Base-by-base conservation (phyloP, 2,113 vertebrate genomes). In the Ardeotis arabs region DNA sequence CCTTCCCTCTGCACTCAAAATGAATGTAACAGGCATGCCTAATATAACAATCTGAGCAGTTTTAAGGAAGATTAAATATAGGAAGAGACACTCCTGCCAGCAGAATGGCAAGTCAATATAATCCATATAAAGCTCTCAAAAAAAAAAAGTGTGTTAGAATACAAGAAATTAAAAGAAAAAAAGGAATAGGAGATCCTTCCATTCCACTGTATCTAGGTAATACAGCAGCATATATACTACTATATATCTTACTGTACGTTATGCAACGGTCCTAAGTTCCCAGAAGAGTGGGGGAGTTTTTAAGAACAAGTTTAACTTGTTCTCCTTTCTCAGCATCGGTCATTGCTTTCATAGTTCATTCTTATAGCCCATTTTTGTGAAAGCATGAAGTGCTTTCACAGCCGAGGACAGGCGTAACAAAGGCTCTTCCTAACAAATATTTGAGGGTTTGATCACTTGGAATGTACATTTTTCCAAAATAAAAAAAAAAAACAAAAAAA, bases 41-140 rank as follows among this genome's bases (percentile, higher is more conserved):
- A 79, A 75, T 45, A 15, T 2, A 62, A 52, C 14, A 52, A 89
- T 76, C 68, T 44, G n/a, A 78, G 52, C 69, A 55, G 73, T 44
- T 92, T 91, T 86, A 89, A 79, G 84, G 87, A 87, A 93, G 87
- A 94, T 91, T 87, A 94, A 85, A 90, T 87, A 87, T 87, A 87
- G 79, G 84, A 94, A 87, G 81, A n/a, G 63, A 63, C 24, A 6
- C 17, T 79, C 19, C 44, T 74, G 67, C 72, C 75, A 80, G 16
- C 10, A 52, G 70, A 85, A 53, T 20, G 20, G 50, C 44, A 81
- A 89, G 35, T 35, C 24, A 17, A 63, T 49, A 39, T 31, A 47
- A 23, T 28, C 39, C 81, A 33, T 23, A 69, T 35, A 83, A 67
- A 67, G 4, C 12, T 59, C 73, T 23, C 18, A 20, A 14, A 39